A percentile compares a stretch with the other conserved stretches of the same genome.
Evolutionary conservation across 2,113 vertebrate species (phyloP).

Genomic region (Terrapene triunguis): DNA sequence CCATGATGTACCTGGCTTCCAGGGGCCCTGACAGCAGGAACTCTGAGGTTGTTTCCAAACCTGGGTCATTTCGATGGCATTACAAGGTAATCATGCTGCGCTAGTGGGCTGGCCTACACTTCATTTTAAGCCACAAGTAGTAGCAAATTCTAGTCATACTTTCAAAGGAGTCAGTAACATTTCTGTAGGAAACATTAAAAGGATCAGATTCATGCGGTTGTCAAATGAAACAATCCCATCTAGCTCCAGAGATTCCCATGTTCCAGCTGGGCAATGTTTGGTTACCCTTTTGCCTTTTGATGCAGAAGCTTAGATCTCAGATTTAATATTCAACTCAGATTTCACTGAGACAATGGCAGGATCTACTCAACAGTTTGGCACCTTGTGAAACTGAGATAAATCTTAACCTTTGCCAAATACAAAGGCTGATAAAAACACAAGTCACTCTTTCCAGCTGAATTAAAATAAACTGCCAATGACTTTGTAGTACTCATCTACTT

Average conservation of each 20-base stretch:
- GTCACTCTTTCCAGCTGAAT: conserved; percentile 11
- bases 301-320: conserved; percentile 52
- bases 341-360: conserved; percentile 44
- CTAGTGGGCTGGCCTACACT: conserved; percentile 29
- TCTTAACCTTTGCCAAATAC: conserved; percentile 56
- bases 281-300: conserved; percentile 50
- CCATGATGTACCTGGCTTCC: accelerated
- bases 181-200: conserved; percentile 69
- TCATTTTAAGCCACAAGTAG: conserved; percentile 58
- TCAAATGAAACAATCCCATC: conserved; percentile 54
- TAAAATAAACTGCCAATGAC: conserved; percentile 33
- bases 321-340: conserved; percentile 61
- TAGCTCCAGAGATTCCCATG: conserved; percentile 45
- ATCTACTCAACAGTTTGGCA: conserved; percentile 54
- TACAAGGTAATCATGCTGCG: conserved; percentile 37
- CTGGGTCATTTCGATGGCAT: conserved; percentile 27
- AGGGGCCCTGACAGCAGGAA: background rate
- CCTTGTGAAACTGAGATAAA: conserved; percentile 46
- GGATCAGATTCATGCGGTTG: conserved; percentile 22
- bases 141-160: conserved; percentile 56
- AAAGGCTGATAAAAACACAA: conserved; percentile 43
- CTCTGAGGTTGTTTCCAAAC: conserved; percentile 2
- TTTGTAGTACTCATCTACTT: conserved; percentile 38
- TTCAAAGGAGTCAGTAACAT: conserved; percentile 52
- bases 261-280: conserved; percentile 34